phyloP scores from a whole-genome alignment of 2,113 vertebrate species.

The Tenebrosternarchus preto region DNA sequence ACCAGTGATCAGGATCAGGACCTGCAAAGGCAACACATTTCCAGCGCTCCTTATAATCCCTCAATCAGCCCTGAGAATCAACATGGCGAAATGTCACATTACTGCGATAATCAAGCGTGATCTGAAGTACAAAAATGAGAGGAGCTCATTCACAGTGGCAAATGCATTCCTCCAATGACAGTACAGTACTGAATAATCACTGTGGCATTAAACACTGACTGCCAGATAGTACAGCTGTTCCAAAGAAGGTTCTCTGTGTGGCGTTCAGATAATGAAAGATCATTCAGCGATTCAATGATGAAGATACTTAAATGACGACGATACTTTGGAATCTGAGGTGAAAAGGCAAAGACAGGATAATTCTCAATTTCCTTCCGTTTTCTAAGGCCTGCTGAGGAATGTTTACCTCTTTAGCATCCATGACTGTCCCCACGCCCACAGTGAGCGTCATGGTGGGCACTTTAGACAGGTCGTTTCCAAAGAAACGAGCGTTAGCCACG shows the following conservation, averaged over 20 bases:
- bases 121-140: background rate
- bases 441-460: slow-evolving; percentile 96
- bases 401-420: slow-evolving; percentile 95
- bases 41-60: background rate
- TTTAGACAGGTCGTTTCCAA: slow-evolving; percentile 87
- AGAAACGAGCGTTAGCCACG: slow-evolving; percentile 93
- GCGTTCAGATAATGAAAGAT: background rate
- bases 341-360: too few relatives aligned
- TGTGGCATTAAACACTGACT: background rate
- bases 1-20: slow-evolving; percentile 97
- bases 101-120: too few relatives aligned
- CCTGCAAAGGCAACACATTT: slow-evolving; percentile 69
- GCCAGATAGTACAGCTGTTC: background rate
- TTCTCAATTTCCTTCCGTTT: background rate
- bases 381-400: background rate
- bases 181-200: too few relatives aligned
- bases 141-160: background rate
- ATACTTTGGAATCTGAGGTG: too few relatives aligned
- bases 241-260: too few relatives aligned
- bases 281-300: background rate
- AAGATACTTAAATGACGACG: background rate
- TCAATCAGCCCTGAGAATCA: background rate
- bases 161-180: too few relatives aligned
- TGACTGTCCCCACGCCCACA: slow-evolving; percentile 95
- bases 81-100: background rate